Evolutionary conservation across 2,797 vertebrate species (phyloP), one percentile per base, ranked within the genome.

Genomic region (Hozukius guyotensis): DNA sequence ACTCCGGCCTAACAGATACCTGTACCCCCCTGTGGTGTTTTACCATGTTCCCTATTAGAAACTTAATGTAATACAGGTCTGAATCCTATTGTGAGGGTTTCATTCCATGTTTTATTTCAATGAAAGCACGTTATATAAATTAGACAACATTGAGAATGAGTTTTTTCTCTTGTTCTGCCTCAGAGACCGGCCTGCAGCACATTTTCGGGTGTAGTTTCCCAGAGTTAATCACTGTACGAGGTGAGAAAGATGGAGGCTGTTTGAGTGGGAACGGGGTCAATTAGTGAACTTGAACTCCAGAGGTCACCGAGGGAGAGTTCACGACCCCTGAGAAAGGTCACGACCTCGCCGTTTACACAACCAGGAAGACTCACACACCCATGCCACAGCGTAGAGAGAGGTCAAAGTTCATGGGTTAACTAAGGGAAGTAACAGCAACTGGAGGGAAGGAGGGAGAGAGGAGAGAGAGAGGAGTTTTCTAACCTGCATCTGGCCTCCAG

Each of bases 401-500:
- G 91, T 91, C 84, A 89, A 79, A 86, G 91, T 13, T 93, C 90
- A 89, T n/a, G 80, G 90, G 91, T 93, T 93, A 94, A 93, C 92
- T 93, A 88, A 92, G 91, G 93, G 91, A 88, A 93, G 90, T 82
- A 87, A 91, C 77, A 75, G 82, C 78, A 67, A 89, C 86, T 80
- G 74, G 77, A 85, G 77, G 64, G 62, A 80, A 67, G 59, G 74
- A 49, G 34, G 52, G 77, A 42, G 68, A 16, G 79, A 68, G 73
- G 78, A 38, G 65, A 59, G 85, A 78, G 80, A 67, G 80, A 83
- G 83, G 10, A 66, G 82, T 63, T 87, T 90, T 91, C 87, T 81
- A 92, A 89, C 87, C 84, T 94, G 89, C 94, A 94, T 94, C 91
- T 94, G 94, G 92, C 83, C 87, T 91, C 93, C 94, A 94, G 94